Evolutionary conservation across 2,797 vertebrate genomes (phyloP).

Genomic region (Cottoperca gobio): DNA sequence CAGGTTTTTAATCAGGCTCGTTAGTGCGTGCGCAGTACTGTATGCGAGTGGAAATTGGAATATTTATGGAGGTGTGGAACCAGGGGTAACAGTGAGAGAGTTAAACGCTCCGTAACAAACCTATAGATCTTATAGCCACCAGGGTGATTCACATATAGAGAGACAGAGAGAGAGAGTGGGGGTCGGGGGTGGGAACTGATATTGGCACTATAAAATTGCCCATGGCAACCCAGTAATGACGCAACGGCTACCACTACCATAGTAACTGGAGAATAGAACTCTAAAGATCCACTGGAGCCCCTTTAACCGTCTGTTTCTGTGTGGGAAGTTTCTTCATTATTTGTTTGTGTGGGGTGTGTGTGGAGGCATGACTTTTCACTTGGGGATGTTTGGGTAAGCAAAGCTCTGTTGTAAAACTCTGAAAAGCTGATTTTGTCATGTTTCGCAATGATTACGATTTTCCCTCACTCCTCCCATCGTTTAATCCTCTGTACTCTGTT

Average conservation of each 20-base stretch:
- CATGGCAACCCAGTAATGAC: slow-evolving; percentile 69
- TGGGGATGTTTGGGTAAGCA: slow-evolving; percentile 34
- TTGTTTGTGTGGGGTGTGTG: slow-evolving; percentile 10
- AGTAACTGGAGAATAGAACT: slow-evolving; percentile 68
- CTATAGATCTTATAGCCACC: slow-evolving; percentile 28
- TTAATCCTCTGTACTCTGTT: slow-evolving; percentile 25
- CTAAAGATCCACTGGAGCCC: slow-evolving; percentile 43
- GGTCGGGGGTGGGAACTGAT: slow-evolving; percentile 21
- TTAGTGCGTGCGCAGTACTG: slow-evolving; percentile 10
- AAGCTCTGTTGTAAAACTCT: slow-evolving; percentile 30
- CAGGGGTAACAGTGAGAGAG: slow-evolving; percentile 3
- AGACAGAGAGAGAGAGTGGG: slow-evolving; percentile 7
- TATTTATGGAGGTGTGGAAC: slow-evolving; percentile 30
- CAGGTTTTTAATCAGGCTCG: slow-evolving; percentile 34
- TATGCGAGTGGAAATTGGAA: slow-evolving; percentile 29
- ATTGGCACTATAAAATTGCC: slow-evolving; percentile 51
- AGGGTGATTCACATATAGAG: slow-evolving; percentile 29
- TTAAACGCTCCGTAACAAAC: slow-evolving; percentile 39
- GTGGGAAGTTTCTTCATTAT: slow-evolving; percentile 49
- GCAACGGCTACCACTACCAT: slow-evolving; percentile 62
- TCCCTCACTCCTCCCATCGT: slow-evolving; percentile 11
- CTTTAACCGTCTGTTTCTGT: slow-evolving; percentile 41
- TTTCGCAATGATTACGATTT: slow-evolving; percentile 51
- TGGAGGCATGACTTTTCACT: slow-evolving; percentile 45
- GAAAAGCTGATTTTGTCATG: slow-evolving; percentile 44